A percentile compares a stretch with the other conserved stretches of the same genome.
Conservation (phyloP, 92 coral and sea anemone genomes). For the Epizoanthus scotinus region DNA sequence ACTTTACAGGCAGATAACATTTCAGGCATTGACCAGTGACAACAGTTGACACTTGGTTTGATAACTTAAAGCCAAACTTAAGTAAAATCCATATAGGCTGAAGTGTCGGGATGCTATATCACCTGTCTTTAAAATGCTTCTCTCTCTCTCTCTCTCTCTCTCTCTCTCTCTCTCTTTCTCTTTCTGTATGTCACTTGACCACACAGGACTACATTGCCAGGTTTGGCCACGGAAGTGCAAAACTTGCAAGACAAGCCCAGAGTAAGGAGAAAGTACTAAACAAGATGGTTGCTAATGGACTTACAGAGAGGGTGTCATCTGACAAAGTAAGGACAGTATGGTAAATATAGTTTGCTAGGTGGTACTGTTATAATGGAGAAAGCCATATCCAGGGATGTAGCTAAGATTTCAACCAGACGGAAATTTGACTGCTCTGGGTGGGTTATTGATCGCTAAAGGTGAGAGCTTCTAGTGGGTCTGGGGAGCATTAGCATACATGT, state of each 20-base stretch:
- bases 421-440: too few species aligned
- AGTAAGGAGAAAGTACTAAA: constrained; percentile 95
- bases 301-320: constrained; percentile 82
- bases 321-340: constrained; percentile 71
- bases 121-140: constrained; percentile 1
- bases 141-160: not conserved
- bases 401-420: too few species aligned
- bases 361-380: not conserved
- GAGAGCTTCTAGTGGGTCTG: too few species aligned
- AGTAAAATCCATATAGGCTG: too few species aligned
- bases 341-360: too few species aligned
- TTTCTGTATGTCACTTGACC: not conserved
- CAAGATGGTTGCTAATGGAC: constrained; percentile 95
- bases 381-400: too few species aligned
- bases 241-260: constrained; percentile 99
- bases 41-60: too few species aligned
- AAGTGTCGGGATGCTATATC: not conserved
- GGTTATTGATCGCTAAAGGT: too few species aligned
- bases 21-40: too few species aligned
- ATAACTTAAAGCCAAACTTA: too few species aligned
- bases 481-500: too few species aligned
- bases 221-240: constrained; percentile 98
- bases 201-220: constrained; percentile 93
- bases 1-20: too few species aligned
- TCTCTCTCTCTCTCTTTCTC: not conserved